Evolutionary conservation across 2,888 invertebrate species (phyloP).

Genomic region (Rotaria sp.): DNA sequence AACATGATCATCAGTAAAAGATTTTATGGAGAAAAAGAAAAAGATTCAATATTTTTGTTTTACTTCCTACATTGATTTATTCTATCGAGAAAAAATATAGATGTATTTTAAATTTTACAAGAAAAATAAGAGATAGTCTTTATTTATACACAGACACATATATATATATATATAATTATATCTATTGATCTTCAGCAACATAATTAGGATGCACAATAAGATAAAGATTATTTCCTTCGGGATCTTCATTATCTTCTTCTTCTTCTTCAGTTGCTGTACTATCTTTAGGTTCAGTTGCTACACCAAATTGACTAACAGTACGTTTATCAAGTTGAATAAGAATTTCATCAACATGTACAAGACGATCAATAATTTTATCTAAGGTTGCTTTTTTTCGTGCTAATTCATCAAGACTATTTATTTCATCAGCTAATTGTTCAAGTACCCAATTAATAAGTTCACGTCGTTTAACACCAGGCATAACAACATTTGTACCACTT

Average conservation of each 20-base stretch:
- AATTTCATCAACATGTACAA: conserved; percentile 39
- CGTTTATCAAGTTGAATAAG: conserved; percentile 40
- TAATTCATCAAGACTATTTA: conserved; percentile 83
- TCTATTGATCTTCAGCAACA: conserved; percentile 34
- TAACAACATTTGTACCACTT: conserved; percentile 45
- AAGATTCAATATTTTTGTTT: background rate
- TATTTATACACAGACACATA: background rate
- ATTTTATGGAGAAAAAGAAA: background rate
- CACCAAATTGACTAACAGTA: conserved; percentile 28
- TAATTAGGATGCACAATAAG: conserved; percentile 41
- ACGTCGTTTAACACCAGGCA: conserved; percentile 61
- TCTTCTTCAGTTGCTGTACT: conserved; percentile 21
- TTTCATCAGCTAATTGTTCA: conserved; percentile 70
- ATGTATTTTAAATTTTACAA: conserved; percentile 17
- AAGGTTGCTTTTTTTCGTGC: conserved; percentile 77
- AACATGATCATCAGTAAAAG: background rate
- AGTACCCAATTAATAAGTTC: conserved; percentile 88
- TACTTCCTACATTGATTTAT: conserved; percentile 20
- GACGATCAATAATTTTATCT: conserved; percentile 84
- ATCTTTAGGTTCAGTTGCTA: background rate
- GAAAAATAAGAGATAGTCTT: conserved; percentile 2
- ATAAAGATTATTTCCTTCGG: conserved; percentile 26
- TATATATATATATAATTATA: background rate
- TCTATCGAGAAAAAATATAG: conserved; percentile 31
- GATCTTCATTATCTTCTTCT: conserved; percentile 16